phyloP scores from a whole-genome alignment of 2,113 vertebrate genomes.

The Prochilodus magdalenae region DNA sequence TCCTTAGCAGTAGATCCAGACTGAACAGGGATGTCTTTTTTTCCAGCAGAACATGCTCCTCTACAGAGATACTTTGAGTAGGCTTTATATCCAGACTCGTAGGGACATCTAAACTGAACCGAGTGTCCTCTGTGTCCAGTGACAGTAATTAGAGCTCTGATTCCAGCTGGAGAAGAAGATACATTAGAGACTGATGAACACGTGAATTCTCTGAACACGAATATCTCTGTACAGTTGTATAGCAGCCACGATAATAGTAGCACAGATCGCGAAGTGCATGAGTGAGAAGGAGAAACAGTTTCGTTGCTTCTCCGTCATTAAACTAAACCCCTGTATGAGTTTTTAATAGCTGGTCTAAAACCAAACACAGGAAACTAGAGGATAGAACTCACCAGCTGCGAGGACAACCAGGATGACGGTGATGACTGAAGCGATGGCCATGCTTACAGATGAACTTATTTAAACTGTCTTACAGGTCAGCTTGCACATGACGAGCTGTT shows the following conservation, averaged over 20 bases:
- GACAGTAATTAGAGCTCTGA: slow-evolving; percentile 1
- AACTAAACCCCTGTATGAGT: background rate
- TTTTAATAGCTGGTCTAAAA: background rate
- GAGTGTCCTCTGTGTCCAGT: slow-evolving; percentile 52
- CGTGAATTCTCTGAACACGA: background rate
- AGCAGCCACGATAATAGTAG: too few relatives aligned
- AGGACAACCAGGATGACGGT: background rate
- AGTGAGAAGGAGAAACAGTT: too few relatives aligned
- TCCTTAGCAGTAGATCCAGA: slow-evolving; percentile 5
- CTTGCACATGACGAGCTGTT: background rate
- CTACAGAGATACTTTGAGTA: slow-evolving; percentile 63
- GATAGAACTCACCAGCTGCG: background rate
- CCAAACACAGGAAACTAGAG: background rate
- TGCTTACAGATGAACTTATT: background rate
- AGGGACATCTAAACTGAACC: slow-evolving; percentile 59
- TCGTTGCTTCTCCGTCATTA: too few relatives aligned
- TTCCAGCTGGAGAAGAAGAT: background rate
- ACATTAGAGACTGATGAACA: too few relatives aligned
- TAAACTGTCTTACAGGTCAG: background rate
- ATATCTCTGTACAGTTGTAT: too few relatives aligned
- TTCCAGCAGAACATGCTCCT: slow-evolving; percentile 41
- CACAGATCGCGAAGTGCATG: too few relatives aligned
- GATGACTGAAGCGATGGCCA: background rate
- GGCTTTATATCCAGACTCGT: slow-evolving; percentile 20
- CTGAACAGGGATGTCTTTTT: slow-evolving; percentile 4